Evolutionary conservation across 2,888 invertebrate species (phyloP), one percentile per base, ranked within the genome.

Genomic region (Lamproptera curius): DNA sequence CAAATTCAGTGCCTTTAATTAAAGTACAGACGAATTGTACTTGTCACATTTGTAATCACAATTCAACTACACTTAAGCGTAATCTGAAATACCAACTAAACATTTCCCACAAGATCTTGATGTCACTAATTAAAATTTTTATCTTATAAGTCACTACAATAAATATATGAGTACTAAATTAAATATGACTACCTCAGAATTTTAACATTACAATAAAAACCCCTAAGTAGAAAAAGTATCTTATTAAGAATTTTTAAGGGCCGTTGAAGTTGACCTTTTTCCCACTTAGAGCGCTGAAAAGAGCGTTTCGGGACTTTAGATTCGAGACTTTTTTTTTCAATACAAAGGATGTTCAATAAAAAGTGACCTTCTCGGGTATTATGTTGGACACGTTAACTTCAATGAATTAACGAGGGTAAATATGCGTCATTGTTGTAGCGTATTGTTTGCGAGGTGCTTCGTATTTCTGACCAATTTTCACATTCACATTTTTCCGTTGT

Each of bases 261-360:
- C 23, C 39, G 28, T 49, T 35, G 39, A 43, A 49, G 43, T 43
- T 49, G 48, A 39, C 28, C 43, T 43, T 49, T 43, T 49, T 39
- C 43, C 43, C 42, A 49, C 34, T 48, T 43, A 43, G 26, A 43
- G 36, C 5, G 28, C 28, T 14, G 43, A 43, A 43, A 42, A 42
- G 47, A 34, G 33, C 47, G 42, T 33, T 47, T 34, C 33, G 42
- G 31, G 33, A 42, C 16, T 34, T 42, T 20, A 42, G 34, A 42
- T 33, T 47, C 37, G 23, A 47, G 42, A 26, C 16, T 28, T 28
- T 20, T 23, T 23, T 20, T 40, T 47, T 26, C 36, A 34, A 26
- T 47, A 42, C 41, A 37, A 47, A 42, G 31, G 28, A 37, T 20
- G 16, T 47, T 47, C 37, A 20, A 36, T 28, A 38, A 33, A 47